Base-by-base conservation (phyloP, 2,113 vertebrate genomes). In the Atherinomorus stipes region DNA sequence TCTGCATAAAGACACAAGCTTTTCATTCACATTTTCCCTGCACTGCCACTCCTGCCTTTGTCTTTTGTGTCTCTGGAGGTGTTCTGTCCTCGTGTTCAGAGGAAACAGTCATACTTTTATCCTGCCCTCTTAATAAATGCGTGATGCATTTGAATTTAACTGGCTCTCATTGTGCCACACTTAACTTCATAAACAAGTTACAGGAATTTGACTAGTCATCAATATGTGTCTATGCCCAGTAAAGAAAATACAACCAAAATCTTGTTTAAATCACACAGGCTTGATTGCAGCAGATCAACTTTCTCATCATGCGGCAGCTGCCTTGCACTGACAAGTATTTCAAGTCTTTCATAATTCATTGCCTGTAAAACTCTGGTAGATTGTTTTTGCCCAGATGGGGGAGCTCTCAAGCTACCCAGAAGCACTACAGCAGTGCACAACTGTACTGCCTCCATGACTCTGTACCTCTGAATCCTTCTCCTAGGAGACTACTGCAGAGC, bases 371-470 rank as follows among this genome's bases (percentile, higher is more conserved):
- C 28, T 11, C 50, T 57, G 42, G 52, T 26, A 18, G 31, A 59
- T 62, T 34, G 16, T 45, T 58, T 71, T 71, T 66, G 75, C 69
- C 85, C 91, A 91, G 75, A 64, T 88, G 91, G 88, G 88, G 90
- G 88, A 75, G 89, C 91, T 89, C 66, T 88, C 19, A 79, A 56
- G 89, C 90, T 78, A 13, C 59, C 16, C 38, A 60, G 66, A 18
- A 62, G 25, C 28, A 26, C n/a, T 15, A 38, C 25, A 67, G 23
- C 0, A 57, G 51, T 64, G 76, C 56, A 38, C 16, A 66, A 67
- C 31, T 44, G 54, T 51, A 34, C 37, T 22, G 22, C 45, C 44
- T 74, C 61, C 52, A 45, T 19, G 44, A 26, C 56, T 62, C 54
- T 26, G 40, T 42, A 52, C 47, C 56, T 74, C 68, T 74, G 74